Evolutionary conservation across 2,797 vertebrate genomes (phyloP), one percentile per base, ranked within the genome.

Genomic region (Enoplosus armatus): DNA sequence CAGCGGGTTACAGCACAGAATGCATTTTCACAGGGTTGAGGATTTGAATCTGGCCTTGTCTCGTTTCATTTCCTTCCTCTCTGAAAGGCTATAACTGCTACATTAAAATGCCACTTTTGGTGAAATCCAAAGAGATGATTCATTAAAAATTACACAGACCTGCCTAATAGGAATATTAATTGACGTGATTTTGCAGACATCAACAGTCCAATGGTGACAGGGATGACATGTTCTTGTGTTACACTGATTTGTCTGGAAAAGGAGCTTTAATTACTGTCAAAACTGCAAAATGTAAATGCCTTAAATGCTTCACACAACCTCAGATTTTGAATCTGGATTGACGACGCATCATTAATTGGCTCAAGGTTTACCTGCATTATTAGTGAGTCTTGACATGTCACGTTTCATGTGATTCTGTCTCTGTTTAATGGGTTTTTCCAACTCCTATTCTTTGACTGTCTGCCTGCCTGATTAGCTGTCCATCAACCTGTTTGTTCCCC

Each of bases 391-490:
- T 71, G 62, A 64, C 27, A 6, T 47, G 61, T 45, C 80, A 6
- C 14, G 20, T 79, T 79, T 79, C 16, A n/a, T 72, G 75, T 61
- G 7, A 72, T 59, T 56, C 54, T 11, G 29, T 66, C 61, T 63
- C 14, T 31, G 5, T 80, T 65, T 77, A 64, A 77, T 77, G 22
- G 54, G 35, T 58, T 85, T 77, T 77, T 48, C 63, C 63, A 39
- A 4, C 37, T 56, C 14, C 47, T 79, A 15, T 51, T 72, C 67
- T 76, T 14, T 58, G 47, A 24, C 56, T 64, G 16, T 72, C 64
- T 48, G 54, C 18, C 51, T 8, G 45, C 24, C 35, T 74, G 84
- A 89, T 89, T 67, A 83, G 73, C 66, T 47, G 65, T 81, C 81
- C 14, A 45, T 88, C 87, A 68, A 10, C 43, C 12, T 62, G 60